Conservation (phyloP, 2,797 vertebrate species). For the Amniataba percoides region DNA sequence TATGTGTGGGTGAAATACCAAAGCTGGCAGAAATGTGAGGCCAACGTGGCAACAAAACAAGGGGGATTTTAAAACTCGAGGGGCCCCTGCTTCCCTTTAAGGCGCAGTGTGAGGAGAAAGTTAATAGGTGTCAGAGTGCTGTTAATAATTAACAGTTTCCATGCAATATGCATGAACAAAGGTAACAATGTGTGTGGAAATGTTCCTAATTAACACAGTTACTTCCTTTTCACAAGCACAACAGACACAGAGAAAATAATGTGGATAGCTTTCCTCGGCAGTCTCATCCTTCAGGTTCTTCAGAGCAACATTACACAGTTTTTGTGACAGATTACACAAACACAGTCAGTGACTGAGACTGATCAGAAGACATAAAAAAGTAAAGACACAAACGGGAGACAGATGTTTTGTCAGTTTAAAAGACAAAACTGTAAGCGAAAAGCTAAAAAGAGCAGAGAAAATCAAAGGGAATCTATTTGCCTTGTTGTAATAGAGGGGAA, state of each 20-base stretch:
- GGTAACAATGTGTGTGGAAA: conserved; percentile 72
- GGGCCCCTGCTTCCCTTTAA: conserved; percentile 74
- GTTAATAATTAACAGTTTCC: conserved; percentile 82
- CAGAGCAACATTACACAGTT: conserved; percentile 9
- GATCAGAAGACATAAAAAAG: conserved; percentile 20
- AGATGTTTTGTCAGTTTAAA: background rate
- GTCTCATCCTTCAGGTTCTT: conserved; percentile 3
- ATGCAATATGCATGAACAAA: conserved; percentile 77
- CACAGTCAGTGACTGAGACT: conserved; percentile 19
- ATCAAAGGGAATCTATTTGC: too few relatives aligned
- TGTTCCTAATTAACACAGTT: conserved; percentile 72
- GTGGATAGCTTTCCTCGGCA: background rate
- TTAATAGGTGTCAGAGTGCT: conserved; percentile 77
- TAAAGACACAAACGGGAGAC: background rate
- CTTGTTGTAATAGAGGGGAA: background rate
- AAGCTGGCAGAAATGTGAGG: conserved; percentile 66
- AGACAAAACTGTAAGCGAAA: background rate
- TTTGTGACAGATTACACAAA: conserved; percentile 15
- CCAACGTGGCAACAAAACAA: conserved; percentile 74
- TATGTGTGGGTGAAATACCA: conserved; percentile 73
- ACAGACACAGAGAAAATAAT: conserved; percentile 26
- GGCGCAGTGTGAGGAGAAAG: conserved; percentile 75
- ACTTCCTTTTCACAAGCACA: conserved; percentile 64
- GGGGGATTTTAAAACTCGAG: conserved; percentile 71
- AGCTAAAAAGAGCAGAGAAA: background rate